A percentile compares a stretch with the other conserved stretches of the same genome.
Conservation (phyloP, 2,113 vertebrate genomes). For the Anser brachyrhynchus region DNA sequence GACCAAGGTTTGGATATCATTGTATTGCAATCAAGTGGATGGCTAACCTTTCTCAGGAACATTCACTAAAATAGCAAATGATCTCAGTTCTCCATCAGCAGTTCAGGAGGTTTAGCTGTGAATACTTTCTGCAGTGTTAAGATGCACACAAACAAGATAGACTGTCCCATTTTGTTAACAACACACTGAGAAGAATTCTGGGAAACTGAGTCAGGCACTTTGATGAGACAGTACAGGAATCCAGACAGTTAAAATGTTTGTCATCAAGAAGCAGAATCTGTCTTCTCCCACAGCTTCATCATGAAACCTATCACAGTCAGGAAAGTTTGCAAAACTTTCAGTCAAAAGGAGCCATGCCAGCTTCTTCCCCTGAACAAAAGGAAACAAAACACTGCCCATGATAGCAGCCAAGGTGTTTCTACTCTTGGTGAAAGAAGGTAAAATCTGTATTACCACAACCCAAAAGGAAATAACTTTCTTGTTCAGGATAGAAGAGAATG, state of each 20-base stretch:
- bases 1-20: background rate
- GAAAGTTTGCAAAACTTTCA: background rate
- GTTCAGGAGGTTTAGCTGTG: background rate
- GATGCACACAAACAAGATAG: background rate
- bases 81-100: accelerated
- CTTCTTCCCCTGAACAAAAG: background rate
- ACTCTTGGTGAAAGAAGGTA: background rate
- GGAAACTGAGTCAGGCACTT: background rate
- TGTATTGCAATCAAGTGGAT: background rate
- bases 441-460: background rate
- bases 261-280: background rate
- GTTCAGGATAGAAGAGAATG: background rate
- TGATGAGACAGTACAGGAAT: background rate
- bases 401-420: background rate
- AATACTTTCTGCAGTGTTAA: background rate
- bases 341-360: background rate
- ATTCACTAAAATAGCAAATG: background rate
- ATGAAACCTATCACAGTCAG: background rate
- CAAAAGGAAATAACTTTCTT: background rate
- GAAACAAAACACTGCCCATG: background rate
- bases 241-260: background rate
- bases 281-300: background rate
- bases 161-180: background rate
- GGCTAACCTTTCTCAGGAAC: background rate
- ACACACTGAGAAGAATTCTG: background rate